phyloP scores from a whole-genome alignment of 2,113 vertebrate species.

The Gymnocephalus cernua region DNA sequence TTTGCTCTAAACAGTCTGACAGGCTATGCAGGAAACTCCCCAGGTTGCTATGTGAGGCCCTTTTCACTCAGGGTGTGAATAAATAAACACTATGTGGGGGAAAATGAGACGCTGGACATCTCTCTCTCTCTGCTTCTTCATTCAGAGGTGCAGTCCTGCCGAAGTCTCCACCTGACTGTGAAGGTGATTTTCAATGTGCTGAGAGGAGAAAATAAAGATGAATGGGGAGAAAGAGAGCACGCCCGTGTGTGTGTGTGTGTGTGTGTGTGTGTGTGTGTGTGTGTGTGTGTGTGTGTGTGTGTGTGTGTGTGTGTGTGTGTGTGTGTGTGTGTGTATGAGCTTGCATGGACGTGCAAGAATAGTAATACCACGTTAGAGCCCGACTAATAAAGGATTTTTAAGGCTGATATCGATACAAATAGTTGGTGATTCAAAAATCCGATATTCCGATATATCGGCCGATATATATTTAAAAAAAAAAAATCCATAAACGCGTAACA shows the following conservation, averaged over 20 bases:
- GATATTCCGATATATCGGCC: no score
- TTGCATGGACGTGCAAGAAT: not conserved
- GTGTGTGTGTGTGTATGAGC: not conserved
- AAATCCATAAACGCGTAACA: no score
- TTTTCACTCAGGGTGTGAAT: slow-evolving; percentile 51
- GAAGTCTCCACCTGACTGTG: slow-evolving; percentile 39
- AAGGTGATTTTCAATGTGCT: slow-evolving; percentile 50
- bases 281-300: slow-evolving; percentile 11
- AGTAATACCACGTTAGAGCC: no score
- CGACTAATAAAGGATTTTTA: no score
- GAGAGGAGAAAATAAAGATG: slow-evolving; percentile 30
- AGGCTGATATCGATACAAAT: no score
- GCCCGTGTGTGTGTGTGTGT: slow-evolving; percentile 3
- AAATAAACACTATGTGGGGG: slow-evolving; percentile 37
- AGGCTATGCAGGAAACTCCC: slow-evolving; percentile 40
- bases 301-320: slow-evolving; percentile 1
- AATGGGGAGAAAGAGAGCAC: slow-evolving; percentile 21
- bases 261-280: slow-evolving; percentile 3
- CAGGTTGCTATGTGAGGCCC: slow-evolving; percentile 42
- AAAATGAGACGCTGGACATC: slow-evolving; percentile 38
- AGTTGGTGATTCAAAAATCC: no score
- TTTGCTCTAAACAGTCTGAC: slow-evolving; percentile 44
- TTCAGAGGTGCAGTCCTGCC: slow-evolving; percentile 28
- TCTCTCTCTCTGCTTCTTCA: slow-evolving; percentile 34
- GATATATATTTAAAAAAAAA: no score